phyloP scores from a whole-genome alignment of 2,797 vertebrate genomes.

The Ceyx erithaca region DNA sequence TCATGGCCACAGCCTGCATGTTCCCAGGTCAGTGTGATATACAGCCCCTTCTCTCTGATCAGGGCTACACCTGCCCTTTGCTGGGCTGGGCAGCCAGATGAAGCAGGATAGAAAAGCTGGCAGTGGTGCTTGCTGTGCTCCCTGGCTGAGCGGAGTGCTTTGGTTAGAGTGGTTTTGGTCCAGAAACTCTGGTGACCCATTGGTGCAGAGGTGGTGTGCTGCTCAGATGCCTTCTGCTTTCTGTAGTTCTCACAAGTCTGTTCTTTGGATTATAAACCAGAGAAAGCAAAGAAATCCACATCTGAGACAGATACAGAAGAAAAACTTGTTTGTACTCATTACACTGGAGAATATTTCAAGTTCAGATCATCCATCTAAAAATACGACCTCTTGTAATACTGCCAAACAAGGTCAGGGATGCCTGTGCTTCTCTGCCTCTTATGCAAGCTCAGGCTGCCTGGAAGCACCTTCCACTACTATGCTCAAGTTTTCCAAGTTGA shows the following conservation, averaged over 20 bases:
- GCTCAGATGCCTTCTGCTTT: background rate
- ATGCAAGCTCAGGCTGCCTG: background rate
- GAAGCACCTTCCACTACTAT: background rate
- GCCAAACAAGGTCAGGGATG: conserved; percentile 27
- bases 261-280: background rate
- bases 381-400: conserved; percentile 2
- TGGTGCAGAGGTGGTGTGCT: background rate
- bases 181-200: background rate
- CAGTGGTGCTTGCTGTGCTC: background rate
- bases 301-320: conserved; percentile 3
- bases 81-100: background rate
- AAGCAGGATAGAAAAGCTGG: background rate
- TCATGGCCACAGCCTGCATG: rapidly evolving
- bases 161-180: background rate
- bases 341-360: conserved; percentile 34
- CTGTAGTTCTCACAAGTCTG: background rate
- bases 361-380: conserved; percentile 50
- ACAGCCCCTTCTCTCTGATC: background rate
- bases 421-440: background rate
- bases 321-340: conserved; percentile 24
- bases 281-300: background rate
- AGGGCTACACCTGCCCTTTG: background rate
- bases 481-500: background rate
- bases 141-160: background rate
- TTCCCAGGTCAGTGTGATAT: background rate